These are phyloP conservation scores for Phthorimaea operculella DNA, from an alignment of 1,140 invertebrate species.

Conservation along the genomic window DNA sequence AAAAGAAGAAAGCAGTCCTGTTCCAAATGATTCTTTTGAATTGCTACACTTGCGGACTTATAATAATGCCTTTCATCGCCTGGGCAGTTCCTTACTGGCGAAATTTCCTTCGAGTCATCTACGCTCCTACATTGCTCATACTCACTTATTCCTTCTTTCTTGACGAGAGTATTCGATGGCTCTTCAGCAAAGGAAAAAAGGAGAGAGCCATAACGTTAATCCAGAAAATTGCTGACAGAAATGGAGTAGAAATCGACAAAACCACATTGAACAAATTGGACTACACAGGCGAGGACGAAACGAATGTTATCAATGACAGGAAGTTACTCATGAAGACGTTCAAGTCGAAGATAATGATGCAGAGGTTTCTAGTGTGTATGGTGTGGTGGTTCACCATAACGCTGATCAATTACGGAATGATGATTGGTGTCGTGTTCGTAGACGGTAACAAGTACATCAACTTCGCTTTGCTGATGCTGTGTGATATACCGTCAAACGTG, in stretches of 20 bases:
- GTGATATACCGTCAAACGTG: conserved; percentile 80
- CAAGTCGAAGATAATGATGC: conserved; percentile 48
- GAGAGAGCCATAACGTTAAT: conserved; percentile 39
- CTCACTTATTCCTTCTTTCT: conserved; percentile 50
- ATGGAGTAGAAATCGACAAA: conserved; percentile 37
- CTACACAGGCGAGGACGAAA: conserved; percentile 31
- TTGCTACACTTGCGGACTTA: conserved; percentile 47
- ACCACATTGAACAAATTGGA: conserved; percentile 35
- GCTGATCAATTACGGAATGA: conserved; percentile 85
- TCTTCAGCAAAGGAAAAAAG: conserved; percentile 71
- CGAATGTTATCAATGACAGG: conserved; percentile 25
- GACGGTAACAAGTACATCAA: conserved; percentile 77
- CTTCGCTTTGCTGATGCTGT: conserved; percentile 74
- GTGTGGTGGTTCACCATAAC: conserved; percentile 80
- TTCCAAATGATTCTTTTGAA: conserved; percentile 56
- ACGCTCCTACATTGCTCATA: conserved; percentile 50
- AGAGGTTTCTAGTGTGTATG: conserved; percentile 69
- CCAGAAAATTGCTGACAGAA: conserved; percentile 45
- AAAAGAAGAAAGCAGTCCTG: conserved; percentile 44
- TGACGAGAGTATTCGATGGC: conserved; percentile 70
- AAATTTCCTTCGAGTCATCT: conserved; percentile 48
- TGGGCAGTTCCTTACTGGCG: conserved; percentile 56
- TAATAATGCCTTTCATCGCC: conserved; percentile 51
- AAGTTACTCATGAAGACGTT: conserved; percentile 48
- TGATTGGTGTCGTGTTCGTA: conserved; percentile 81